These are phyloP conservation scores for Plagiodera versicolora DNA, from an alignment of 2,888 invertebrate species.

Conservation along the genomic window DNA sequence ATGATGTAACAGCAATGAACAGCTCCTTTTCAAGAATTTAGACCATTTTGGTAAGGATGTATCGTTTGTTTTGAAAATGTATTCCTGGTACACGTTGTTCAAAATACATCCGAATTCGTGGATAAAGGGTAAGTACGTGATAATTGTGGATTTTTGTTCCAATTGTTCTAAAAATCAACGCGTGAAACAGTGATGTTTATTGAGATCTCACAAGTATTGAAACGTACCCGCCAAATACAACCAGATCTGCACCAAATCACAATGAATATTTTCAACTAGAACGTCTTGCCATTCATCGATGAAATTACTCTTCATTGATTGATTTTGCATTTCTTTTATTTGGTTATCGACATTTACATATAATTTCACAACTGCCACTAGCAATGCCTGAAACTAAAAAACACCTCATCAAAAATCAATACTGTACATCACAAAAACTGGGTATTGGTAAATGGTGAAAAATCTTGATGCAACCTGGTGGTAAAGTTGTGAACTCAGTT, in stretches of 20 bases:
- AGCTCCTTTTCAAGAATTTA: conserved; percentile 50
- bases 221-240: conserved; percentile 53
- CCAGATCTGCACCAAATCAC: conserved; percentile 59
- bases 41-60: conserved; percentile 48
- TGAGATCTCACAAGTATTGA: not conserved
- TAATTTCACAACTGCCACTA: conserved; percentile 55
- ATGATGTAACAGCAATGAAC: conserved; percentile 52
- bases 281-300: conserved; percentile 77
- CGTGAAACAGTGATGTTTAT: no score
- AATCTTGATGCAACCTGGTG: no score
- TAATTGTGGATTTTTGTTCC: conserved; percentile 24
- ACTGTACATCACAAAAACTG: not conserved
- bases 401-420: not conserved
- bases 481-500: no score
- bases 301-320: conserved; percentile 52
- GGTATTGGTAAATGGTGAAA: no score
- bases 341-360: conserved; percentile 56
- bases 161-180: conserved; percentile 39
- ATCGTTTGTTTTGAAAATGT: conserved; percentile 44
- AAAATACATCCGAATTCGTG: conserved; percentile 45
- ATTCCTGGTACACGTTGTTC: conserved; percentile 36
- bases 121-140: conserved; percentile 42
- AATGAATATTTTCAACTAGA: conserved; percentile 67
- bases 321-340: conserved; percentile 50
- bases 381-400: conserved; percentile 2